Evolutionary conservation across 2,113 vertebrate species (phyloP), one percentile per base, ranked within the genome.

Genomic region (Muscicapa adusta): DNA sequence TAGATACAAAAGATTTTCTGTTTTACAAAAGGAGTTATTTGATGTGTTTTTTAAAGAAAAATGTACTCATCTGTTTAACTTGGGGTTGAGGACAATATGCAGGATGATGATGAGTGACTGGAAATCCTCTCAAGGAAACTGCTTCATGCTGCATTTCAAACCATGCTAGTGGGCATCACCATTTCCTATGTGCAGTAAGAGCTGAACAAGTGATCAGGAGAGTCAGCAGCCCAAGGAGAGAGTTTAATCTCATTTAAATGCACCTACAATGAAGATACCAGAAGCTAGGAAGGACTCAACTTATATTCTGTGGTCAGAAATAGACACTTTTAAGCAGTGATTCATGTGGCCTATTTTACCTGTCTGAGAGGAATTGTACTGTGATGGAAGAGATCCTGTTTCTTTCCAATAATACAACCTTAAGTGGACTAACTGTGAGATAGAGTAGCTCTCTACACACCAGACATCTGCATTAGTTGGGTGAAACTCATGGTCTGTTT

Each of bases 311-410:
- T 66, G 67, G 79, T 78, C n/a, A 91, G 56, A 88, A 93, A 85
- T 8, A 85, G 24, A 8, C 33, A 57, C 13, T 83, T 93, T 50
- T n/a, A 85, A 75, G 23, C 25, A 83, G 67, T 70, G 63, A 88
- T 80, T 93, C 58, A 65, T 76, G n/a, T 86, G 86, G 80, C 75
- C 58, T 88, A 45, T 86, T 94, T 94, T 74, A 84, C 29, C 67
- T 83, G 67, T 63, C 66, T 72, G 74, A 88, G 82, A 94, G 75
- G 38, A 92, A 80, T 73, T 83, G 42, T 56, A 86, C 36, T 68
- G 38, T 68, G 42, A 86, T 66, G 25, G 76, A 86, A 80, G 51
- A 70, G 62, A 51, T 70, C 58, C 42, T 77, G 29, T 80, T 93
- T 96, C 63, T 83, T 93, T 80, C 42, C 51, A 54, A 14, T 62